Base-by-base conservation (phyloP, 2,797 vertebrate genomes). In the Varecia variegata region DNA sequence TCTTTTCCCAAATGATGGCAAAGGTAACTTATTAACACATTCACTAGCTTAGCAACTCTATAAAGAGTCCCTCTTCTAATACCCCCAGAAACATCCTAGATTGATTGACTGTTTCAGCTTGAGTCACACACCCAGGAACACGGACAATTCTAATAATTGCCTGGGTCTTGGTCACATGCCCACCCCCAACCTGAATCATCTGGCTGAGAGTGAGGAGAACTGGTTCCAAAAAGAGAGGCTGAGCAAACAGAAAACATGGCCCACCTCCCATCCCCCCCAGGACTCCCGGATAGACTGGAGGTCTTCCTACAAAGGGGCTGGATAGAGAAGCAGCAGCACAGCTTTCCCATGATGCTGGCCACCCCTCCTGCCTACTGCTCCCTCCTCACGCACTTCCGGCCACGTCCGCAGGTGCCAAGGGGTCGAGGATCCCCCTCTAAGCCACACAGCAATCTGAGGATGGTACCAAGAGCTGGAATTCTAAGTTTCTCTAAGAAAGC, bases 311-410 rank as follows among this genome's bases (percentile, higher is more conserved):
- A 60, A 54, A 54, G 7, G n/a, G 23, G 13, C 65, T 35, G 18
- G 10, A 20, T 6, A 1, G 27, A 73, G 18, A 60, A 47, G 5
- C 62, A 30, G 27, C 3, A 25, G 38, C 56, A 15, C 40, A 9
- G 27, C 50, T 60, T 32, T 43, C 70, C 27, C 0, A 6, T 30
- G 35, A 38, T 7, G 3, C 1, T 2, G 20, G 32, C 5, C 23
- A 17, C 47, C 38, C 9, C 27, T 35, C 40, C 82, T 50, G 3
- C n/a, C 11, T 6, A 5, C 6, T 2, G 17, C 0, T 1, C 8
- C 32, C 12, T 80, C 35, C 7, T 67, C 52, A 43, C 1, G 5
- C 1, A 17, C 18, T 76, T 73, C 81, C 38, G 15, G 10, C 27
- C 38, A 13, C 40, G 15, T 25, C 18, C 18, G 17, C 52, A 58